Evolutionary conservation across 2,113 vertebrate species (phyloP).

Genomic region (Conger conger): DNA sequence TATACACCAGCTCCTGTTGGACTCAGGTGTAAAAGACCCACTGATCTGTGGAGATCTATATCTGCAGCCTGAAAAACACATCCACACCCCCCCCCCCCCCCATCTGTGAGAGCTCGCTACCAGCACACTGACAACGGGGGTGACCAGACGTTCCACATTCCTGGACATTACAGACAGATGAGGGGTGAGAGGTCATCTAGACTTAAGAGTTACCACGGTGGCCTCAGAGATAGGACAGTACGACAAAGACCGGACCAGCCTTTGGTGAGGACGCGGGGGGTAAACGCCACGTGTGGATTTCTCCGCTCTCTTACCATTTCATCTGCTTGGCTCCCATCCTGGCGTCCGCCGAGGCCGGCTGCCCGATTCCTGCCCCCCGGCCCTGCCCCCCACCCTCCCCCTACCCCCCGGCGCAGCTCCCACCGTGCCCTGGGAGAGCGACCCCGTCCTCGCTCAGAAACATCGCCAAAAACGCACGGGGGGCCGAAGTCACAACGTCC

Average conservation of each 20-base stretch:
- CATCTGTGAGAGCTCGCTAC: not conserved
- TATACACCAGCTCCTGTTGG: not conserved
- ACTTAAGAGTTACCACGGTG: not conserved
- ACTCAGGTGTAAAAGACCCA: not conserved
- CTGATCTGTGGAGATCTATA: not conserved
- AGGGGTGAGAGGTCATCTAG: not conserved
- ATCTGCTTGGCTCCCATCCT: constrained; percentile 68
- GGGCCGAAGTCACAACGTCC: not conserved
- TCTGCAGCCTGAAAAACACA: not conserved
- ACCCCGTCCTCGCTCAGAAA: not conserved
- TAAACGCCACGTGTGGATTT: too few species aligned
- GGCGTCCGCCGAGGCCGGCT: constrained; percentile 30
- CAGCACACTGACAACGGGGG: not conserved
- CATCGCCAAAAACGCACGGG: not conserved
- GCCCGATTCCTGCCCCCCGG: constrained; percentile 17
- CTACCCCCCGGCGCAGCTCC: constrained; percentile 35
- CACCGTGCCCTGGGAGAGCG: constrained; percentile 23
- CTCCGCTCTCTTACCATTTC: constrained; percentile 68
- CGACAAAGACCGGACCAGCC: not conserved
- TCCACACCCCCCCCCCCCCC: not conserved
- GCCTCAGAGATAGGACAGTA: not conserved
- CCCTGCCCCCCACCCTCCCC: constrained; percentile 20
- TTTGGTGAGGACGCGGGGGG: not conserved
- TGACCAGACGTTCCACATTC: not conserved
- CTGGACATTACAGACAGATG: not conserved